These are phyloP conservation scores for Busseola fusca DNA, from an alignment of 2,888 invertebrate species.

Conservation along the genomic window DNA sequence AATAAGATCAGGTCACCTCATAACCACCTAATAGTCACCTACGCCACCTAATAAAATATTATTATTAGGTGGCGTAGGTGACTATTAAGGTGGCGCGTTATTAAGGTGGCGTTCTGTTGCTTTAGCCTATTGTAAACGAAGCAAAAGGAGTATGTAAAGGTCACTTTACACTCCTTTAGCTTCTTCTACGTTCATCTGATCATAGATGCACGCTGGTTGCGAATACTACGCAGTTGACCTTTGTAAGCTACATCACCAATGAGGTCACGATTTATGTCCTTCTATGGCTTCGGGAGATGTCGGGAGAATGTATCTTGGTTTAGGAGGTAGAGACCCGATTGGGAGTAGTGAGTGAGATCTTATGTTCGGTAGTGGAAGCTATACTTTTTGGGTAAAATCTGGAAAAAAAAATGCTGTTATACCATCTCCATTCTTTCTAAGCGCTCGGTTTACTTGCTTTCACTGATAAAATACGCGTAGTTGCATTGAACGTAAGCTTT, in stretches of 20 bases:
- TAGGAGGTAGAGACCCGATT: background rate
- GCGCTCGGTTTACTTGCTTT: background rate
- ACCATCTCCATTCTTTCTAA: constrained; percentile 7
- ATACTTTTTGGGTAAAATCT: background rate
- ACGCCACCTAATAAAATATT: no score
- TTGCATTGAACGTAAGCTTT: constrained; percentile 47
- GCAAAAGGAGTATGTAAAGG: no score
- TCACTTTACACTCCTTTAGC: no score
- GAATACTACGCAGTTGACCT: background rate
- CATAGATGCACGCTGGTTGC: background rate
- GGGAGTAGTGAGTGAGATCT: background rate
- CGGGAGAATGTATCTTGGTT: background rate
- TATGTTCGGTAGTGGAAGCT: background rate
- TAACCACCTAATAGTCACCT: no score
- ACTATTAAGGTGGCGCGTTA: no score
- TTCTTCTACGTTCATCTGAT: no score
- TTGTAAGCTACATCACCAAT: background rate
- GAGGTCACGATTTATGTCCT: background rate
- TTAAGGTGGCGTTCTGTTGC: no score
- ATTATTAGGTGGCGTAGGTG: no score
- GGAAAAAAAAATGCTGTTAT: background rate
- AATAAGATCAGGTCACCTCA: no score
- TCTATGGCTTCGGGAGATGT: background rate
- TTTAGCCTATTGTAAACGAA: no score
- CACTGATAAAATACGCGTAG: constrained; percentile 36